Base-by-base conservation (phyloP, 2,888 invertebrate genomes). In the Gnatocerus cornutus region DNA sequence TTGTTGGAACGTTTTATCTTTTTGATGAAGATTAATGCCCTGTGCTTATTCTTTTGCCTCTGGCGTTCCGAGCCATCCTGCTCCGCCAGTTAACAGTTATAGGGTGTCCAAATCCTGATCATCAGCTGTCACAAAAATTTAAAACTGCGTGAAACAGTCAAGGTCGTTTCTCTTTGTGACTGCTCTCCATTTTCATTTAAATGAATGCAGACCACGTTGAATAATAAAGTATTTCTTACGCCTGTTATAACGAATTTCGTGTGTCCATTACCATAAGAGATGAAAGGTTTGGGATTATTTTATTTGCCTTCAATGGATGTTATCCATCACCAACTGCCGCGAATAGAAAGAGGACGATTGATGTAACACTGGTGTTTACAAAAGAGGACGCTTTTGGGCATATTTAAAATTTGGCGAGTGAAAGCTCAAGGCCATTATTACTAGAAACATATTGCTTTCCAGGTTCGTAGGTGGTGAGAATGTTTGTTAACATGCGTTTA, bases 161-260 rank as follows among this genome's bases (percentile, higher is more conserved):
- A 63, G 63, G 63, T 43, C 63, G 52, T 27, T 10, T 29, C 41
- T 63, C 52, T 63, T 64, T 45, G 55, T 64, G 43, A 46, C 30
- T 46, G 52, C 37, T 61, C 48, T 33, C 48, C 33, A 61, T 48
- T 61, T 61, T 33, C 33, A 61, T 61, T 50, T 50, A 61, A 61
- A 61, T 50, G 33, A 39, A 50, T 61, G 12, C 48, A 50, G 33
- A 59, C 14, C 8, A 21, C 14, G 30, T 10, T 13, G 41, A 59
- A 59, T 46, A 30, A 16, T 45, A 7, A 30, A 33, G 33, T 46
- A 39, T 33, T 45, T 46, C 33, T 33, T 16, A 46, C 46, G 46
- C 33, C 39, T 37, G 16, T 46, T 45, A 5, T 5, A 21, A 58
- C 27, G 43, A 27, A 46, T 33, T 29, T 45, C 29, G 45, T n/a